A percentile compares a stretch with the other conserved stretches of the same genome.
phyloP scores from a whole-genome alignment of 1,140 invertebrate species.

The Diuraphis noxia region DNA sequence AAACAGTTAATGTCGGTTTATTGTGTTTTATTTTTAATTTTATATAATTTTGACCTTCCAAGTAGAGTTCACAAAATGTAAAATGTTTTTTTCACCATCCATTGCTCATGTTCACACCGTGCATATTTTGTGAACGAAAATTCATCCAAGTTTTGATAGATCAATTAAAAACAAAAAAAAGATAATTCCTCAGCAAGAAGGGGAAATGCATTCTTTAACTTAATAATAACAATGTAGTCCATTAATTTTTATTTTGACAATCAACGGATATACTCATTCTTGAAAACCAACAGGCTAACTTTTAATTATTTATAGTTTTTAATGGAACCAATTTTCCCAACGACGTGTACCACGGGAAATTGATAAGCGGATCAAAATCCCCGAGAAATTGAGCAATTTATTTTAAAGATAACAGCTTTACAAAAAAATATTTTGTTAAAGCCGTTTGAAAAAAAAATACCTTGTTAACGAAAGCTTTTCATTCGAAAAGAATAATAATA shows the following conservation, averaged over 20 bases:
- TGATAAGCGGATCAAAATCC: not conserved
- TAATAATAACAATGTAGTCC: constrained; percentile 4
- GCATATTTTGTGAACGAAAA: not conserved
- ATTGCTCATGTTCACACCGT: not conserved
- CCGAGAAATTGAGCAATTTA: not conserved
- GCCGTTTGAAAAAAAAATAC: not conserved
- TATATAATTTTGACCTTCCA: not conserved
- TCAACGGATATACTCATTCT: not conserved
- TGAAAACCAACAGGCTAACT: not conserved
- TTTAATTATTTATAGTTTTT: not conserved
- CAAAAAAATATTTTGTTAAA: not conserved
- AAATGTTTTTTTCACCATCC: not conserved
- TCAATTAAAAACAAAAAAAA: constrained; percentile 34
- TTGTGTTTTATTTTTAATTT: not conserved
- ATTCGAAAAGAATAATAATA: not conserved
- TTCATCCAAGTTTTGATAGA: not conserved
- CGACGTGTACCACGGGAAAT: not conserved
- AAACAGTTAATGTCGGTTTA: constrained; percentile 2
- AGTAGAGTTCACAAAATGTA: not conserved
- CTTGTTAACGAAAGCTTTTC: not conserved
- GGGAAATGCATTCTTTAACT: not conserved
- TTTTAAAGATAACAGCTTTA: not conserved
- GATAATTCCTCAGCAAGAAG: not conserved
- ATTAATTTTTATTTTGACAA: constrained; percentile 9
- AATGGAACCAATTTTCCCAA: not conserved